Percentiles rank a stretch among this genome's conserved stretches.
Conservation (phyloP, 2,888 invertebrate genomes). For the Magallana nippona region DNA sequence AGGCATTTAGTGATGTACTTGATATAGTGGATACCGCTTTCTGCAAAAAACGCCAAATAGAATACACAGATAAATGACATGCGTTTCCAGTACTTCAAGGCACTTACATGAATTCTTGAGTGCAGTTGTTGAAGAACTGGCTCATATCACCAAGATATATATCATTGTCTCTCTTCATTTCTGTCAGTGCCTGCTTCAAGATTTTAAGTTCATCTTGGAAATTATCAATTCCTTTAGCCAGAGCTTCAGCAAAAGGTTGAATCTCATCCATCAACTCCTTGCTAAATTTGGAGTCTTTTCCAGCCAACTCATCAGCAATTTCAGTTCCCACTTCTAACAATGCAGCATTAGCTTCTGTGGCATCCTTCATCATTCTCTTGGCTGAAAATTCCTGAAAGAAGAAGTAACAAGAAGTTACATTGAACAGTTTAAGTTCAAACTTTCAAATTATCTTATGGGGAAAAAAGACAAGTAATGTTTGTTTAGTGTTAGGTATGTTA, state of each 20-base stretch:
- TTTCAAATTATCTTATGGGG: not conserved
- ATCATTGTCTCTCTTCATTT: constrained; percentile 65
- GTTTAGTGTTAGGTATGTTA: constrained; percentile 44
- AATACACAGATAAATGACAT: not conserved
- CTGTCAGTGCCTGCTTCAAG: constrained; percentile 58
- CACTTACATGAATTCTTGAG: constrained; percentile 59
- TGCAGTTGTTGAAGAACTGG: constrained; percentile 49
- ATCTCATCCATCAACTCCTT: constrained; percentile 63
- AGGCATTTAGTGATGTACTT: not conserved
- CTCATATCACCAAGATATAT: constrained; percentile 64
- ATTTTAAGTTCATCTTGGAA: constrained; percentile 56
- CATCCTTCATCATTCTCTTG: constrained; percentile 50
- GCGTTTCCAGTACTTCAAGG: not conserved
- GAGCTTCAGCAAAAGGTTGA: constrained; percentile 54
- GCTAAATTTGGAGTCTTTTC: constrained; percentile 62
- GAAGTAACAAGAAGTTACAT: not conserved
- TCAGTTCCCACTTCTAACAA: constrained; percentile 49
- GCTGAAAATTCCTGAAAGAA: constrained; percentile 50
- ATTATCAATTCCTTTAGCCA: constrained; percentile 56
- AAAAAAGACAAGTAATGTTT: not conserved
- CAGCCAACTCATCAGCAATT: constrained; percentile 57
- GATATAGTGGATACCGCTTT: too few relatives aligned
- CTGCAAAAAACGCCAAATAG: not conserved
- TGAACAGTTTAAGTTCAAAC: too few relatives aligned
- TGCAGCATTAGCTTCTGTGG: constrained; percentile 51